Evolutionary conservation across 2,888 invertebrate species (phyloP).

Genomic region (Acrobasis repandana): DNA sequence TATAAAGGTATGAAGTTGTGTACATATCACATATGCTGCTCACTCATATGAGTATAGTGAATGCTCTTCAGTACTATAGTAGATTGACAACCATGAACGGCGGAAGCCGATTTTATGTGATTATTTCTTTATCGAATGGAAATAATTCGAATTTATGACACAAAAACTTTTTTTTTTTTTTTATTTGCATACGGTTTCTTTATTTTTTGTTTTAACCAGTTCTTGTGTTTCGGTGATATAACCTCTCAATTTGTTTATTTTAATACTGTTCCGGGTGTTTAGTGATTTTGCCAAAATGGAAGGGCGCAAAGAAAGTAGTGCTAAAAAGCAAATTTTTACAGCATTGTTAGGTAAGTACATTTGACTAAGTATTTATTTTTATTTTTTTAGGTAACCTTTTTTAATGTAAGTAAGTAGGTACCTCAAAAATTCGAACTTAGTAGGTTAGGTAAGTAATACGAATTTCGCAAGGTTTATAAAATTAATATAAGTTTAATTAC

Average conservation of each 20-base stretch:
- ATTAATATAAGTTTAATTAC: too few relatives aligned
- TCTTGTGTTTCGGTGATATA: slow-evolving; percentile 25
- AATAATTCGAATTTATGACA: slow-evolving; percentile 27
- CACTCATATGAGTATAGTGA: slow-evolving; percentile 7
- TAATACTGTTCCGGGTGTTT: neutral
- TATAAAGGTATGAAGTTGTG: slow-evolving; percentile 35
- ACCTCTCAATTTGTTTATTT: slow-evolving; percentile 36
- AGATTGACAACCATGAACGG: slow-evolving; percentile 19
- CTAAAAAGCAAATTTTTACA: slow-evolving; percentile 56
- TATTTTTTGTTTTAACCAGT: neutral
- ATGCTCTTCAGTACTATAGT: slow-evolving; percentile 24
- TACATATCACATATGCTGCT: slow-evolving; percentile 25
- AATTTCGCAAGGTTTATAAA: too few relatives aligned
- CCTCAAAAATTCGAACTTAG: too few relatives aligned
- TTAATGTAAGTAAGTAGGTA: neutral
- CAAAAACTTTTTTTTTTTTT: slow-evolving; percentile 22
- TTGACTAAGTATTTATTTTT: neutral
- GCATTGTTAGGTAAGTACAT: slow-evolving; percentile 57
- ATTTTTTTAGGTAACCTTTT: neutral
- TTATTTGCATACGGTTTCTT: neutral
- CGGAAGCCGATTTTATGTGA: neutral
- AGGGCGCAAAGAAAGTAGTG: slow-evolving; percentile 39
- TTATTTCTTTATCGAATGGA: neutral
- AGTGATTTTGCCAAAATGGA: slow-evolving; percentile 43
- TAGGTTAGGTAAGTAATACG: too few relatives aligned